phyloP scores from a whole-genome alignment of 2,888 invertebrate species.

The Sussaba pulchella region DNA sequence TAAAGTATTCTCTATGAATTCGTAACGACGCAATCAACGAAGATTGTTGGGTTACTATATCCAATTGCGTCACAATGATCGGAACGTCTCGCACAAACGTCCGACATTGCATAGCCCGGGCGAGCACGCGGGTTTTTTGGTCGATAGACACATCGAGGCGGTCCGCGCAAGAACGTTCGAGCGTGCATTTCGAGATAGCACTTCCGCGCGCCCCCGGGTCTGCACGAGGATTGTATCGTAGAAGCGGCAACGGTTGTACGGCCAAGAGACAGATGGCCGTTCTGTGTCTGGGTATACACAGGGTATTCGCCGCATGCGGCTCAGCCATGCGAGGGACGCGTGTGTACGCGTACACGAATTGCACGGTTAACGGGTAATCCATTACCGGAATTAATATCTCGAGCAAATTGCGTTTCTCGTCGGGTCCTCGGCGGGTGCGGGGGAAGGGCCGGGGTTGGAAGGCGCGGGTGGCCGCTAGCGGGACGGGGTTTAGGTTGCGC shows the following conservation, averaged over 20 bases:
- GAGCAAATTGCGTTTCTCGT: constrained; percentile 77
- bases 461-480: constrained; percentile 16
- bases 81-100: too few relatives aligned
- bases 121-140: not conserved
- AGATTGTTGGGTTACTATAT: too few relatives aligned
- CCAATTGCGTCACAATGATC: not conserved
- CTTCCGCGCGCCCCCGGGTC: constrained; percentile 1
- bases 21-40: too few relatives aligned
- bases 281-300: constrained; percentile 52
- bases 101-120: too few relatives aligned
- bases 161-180: constrained; percentile 28
- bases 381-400: constrained; percentile 79
- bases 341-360: constrained; percentile 54
- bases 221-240: constrained; percentile 37
- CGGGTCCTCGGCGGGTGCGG: constrained; percentile 50
- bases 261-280: constrained; percentile 55
- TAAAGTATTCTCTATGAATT: too few relatives aligned
- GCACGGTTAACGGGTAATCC: constrained; percentile 76
- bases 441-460: constrained; percentile 9
- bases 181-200: constrained; percentile 3
- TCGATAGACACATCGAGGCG: not conserved
- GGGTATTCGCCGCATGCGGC: constrained; percentile 53
- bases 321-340: constrained; percentile 30
- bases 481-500: too few relatives aligned
- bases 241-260: constrained; percentile 32